Evolutionary conservation across 2,113 vertebrate species (phyloP).

Genomic region (Tetrao urogallus): DNA sequence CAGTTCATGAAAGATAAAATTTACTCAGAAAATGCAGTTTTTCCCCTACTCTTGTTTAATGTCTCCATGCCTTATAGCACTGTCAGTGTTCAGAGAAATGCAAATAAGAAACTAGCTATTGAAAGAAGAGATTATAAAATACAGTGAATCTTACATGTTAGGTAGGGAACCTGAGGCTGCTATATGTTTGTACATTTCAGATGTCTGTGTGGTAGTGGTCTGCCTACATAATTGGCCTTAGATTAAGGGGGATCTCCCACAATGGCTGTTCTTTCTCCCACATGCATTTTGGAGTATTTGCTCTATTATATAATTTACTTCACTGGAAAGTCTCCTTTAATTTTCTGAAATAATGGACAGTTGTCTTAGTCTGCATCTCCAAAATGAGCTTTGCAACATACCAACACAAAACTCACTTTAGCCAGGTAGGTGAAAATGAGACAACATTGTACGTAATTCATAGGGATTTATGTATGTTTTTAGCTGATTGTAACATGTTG

Average conservation of each 20-base stretch:
- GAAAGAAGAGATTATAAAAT: background rate
- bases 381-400: background rate
- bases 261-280: background rate
- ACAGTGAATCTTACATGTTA: background rate
- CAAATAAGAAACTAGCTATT: background rate
- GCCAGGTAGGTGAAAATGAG: fast-evolving
- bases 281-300: background rate
- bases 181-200: fast-evolving
- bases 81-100: background rate
- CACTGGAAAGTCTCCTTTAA: background rate
- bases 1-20: background rate
- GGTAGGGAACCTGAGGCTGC: background rate
- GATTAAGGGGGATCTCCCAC: background rate
- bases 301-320: background rate
- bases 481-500: fast-evolving
- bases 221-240: fast-evolving
- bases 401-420: background rate
- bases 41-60: background rate
- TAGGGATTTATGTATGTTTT: fast-evolving
- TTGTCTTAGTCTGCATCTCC: background rate
- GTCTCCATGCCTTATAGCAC: background rate
- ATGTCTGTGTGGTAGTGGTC: background rate
- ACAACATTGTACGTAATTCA: fast-evolving
- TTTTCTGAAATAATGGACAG: fast-evolving
- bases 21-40: background rate